phyloP scores from a whole-genome alignment of 2,113 vertebrate genomes.

The Illadopsis cleaveri region DNA sequence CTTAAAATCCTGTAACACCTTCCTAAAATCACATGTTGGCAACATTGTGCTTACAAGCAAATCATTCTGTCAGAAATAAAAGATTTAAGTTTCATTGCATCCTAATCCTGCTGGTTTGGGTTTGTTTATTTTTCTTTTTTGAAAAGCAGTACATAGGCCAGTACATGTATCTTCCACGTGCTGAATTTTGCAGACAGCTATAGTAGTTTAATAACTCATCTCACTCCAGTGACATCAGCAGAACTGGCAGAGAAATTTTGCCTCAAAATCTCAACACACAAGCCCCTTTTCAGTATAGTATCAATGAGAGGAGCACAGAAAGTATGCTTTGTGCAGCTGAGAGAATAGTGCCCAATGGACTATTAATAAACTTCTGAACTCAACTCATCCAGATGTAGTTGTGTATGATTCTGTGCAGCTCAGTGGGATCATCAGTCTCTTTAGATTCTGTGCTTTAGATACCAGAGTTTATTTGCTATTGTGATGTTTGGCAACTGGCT shows the following conservation, averaged over 20 bases:
- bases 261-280: not conserved
- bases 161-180: accelerated
- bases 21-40: not conserved
- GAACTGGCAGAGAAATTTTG: not conserved
- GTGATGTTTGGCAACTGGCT: not conserved
- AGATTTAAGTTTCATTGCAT: not conserved
- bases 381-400: not conserved
- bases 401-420: not conserved
- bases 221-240: not conserved
- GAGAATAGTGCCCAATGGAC: not conserved
- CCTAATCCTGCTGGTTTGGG: not conserved
- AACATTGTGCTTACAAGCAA: not conserved
- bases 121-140: not conserved
- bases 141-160: not conserved
- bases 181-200: not conserved
- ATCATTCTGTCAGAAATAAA: not conserved
- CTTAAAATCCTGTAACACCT: not conserved
- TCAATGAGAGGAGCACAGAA: not conserved
- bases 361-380: not conserved
- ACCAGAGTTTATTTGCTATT: not conserved
- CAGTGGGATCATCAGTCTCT: not conserved
- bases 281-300: not conserved
- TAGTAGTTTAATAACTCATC: not conserved
- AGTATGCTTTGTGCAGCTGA: not conserved
- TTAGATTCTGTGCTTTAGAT: not conserved